Conservation (phyloP, 2,888 invertebrate genomes). For the Galerucella calmariensis region DNA sequence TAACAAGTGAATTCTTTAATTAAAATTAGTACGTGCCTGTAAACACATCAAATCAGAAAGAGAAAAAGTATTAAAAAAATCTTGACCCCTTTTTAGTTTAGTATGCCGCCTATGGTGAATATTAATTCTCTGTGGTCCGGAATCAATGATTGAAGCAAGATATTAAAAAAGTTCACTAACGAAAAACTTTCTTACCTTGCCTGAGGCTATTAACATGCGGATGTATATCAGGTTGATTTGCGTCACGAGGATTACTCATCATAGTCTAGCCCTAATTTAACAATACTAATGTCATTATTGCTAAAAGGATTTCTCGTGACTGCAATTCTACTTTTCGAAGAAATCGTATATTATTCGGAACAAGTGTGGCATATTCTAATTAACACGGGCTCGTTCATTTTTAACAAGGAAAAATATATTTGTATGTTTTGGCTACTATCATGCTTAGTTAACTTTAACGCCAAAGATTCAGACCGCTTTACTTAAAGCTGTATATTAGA, state of each 20-base stretch:
- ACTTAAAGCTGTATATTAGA: not conserved
- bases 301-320: slow-evolving; percentile 3
- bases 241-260: slow-evolving; percentile 13
- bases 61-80: too few species aligned
- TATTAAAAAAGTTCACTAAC: slow-evolving; percentile 5
- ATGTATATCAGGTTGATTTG: slow-evolving; percentile 5
- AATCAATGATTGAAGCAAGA: not conserved
- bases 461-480: too few species aligned
- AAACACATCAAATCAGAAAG: not conserved
- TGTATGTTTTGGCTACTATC: not conserved
- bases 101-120: slow-evolving; percentile 10
- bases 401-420: not conserved
- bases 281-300: not conserved
- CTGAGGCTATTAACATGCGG: slow-evolving; percentile 5
- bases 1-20: not conserved
- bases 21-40: not conserved
- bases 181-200: slow-evolving; percentile 21
- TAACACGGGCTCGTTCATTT: not conserved
- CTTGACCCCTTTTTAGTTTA: not conserved
- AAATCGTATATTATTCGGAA: not conserved
- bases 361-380: not conserved
- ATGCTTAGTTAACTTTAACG: too few species aligned
- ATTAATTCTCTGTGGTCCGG: slow-evolving; percentile 8
- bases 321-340: not conserved
- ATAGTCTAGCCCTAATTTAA: slow-evolving; percentile 15